These are phyloP conservation scores for Poecilus cupreus DNA, from an alignment of 2,888 invertebrate species.

Conservation along the genomic window DNA sequence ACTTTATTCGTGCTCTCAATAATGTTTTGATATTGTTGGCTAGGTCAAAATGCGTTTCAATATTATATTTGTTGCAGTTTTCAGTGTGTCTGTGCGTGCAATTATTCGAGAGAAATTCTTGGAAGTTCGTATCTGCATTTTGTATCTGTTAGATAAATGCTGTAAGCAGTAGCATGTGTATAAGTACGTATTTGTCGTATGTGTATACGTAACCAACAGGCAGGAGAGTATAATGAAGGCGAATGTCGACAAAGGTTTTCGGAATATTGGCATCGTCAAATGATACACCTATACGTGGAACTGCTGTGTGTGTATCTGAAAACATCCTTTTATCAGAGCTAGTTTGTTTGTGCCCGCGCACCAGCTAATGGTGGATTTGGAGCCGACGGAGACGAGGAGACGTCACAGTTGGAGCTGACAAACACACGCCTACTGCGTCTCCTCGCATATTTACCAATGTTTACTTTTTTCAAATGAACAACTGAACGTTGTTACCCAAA, in stretches of 20 bases:
- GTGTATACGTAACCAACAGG: slow-evolving; percentile 11
- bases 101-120: no score
- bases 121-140: slow-evolving; percentile 1
- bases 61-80: no score
- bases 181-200: no score
- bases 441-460: not conserved
- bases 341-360: slow-evolving; percentile 66
- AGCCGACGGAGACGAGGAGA: no score
- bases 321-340: slow-evolving; percentile 64
- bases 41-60: no score
- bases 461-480: slow-evolving; percentile 39
- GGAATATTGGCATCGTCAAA: slow-evolving; percentile 70
- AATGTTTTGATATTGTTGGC: no score
- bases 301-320: slow-evolving; percentile 28
- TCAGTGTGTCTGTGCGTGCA: no score
- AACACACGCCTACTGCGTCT: not conserved
- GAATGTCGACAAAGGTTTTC: slow-evolving; percentile 69
- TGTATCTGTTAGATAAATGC: not conserved
- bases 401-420: slow-evolving; percentile 33
- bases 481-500: slow-evolving; percentile 31
- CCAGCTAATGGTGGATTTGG: slow-evolving; percentile 71
- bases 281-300: slow-evolving; percentile 61
- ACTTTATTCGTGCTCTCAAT: no score
- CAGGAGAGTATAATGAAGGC: slow-evolving; percentile 47
- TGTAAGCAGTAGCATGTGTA: slow-evolving; percentile 1